phyloP scores from a whole-genome alignment of 2,797 vertebrate genomes.

The Sebastes nivosus region DNA sequence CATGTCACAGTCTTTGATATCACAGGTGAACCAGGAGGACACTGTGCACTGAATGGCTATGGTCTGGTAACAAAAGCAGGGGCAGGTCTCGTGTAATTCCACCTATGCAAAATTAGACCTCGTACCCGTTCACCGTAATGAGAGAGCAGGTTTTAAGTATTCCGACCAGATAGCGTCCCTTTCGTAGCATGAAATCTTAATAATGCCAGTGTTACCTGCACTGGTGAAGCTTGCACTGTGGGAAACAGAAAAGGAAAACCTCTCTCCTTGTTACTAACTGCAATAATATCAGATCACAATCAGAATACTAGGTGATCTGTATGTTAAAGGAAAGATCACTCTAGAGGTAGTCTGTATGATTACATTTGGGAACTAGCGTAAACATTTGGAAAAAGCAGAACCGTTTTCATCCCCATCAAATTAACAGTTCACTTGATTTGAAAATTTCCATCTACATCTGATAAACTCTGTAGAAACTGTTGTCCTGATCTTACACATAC shows the following conservation, averaged over 20 bases:
- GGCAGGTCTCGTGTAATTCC: slow-evolving; percentile 21
- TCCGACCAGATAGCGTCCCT: slow-evolving; percentile 15
- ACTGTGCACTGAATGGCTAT: not conserved
- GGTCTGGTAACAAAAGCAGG: not conserved
- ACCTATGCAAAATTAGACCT: slow-evolving; percentile 25
- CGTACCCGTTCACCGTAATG: slow-evolving; percentile 33
- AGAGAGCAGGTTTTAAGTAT: slow-evolving; percentile 30
- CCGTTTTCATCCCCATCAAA: not conserved
- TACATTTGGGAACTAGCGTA: not conserved
- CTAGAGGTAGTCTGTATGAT: not conserved
- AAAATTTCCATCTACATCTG: not conserved
- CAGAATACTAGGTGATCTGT: not conserved
- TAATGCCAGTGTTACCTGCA: slow-evolving; percentile 1
- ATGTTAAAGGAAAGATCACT: not conserved
- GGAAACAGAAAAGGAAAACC: slow-evolving; percentile 6
- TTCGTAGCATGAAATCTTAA: slow-evolving; percentile 55
- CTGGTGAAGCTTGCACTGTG: too few relatives aligned
- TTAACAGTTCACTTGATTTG: not conserved
- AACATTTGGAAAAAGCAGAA: not conserved
- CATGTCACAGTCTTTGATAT: not conserved
- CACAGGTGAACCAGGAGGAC: not conserved
- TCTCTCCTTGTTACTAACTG: not conserved
- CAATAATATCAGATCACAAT: not conserved
- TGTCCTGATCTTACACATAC: not conserved
- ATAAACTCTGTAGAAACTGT: not conserved